A percentile compares a stretch with the other conserved stretches of the same genome.
phyloP scores from a whole-genome alignment of 2,888 invertebrate species.

The Drosophila siamana region DNA sequence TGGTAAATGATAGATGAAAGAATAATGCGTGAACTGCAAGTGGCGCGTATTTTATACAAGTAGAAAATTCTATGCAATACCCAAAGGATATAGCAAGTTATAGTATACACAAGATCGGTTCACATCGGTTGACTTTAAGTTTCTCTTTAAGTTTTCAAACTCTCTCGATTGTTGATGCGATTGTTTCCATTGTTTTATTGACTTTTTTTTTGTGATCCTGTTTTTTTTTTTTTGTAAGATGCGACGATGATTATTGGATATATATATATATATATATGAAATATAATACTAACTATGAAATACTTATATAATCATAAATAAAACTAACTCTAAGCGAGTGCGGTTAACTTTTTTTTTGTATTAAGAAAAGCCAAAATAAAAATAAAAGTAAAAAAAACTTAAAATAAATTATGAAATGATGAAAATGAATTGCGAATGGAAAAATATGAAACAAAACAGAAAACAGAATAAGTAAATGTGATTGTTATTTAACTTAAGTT shows the following conservation, averaged over 20 bases:
- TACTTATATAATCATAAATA: constrained; percentile 58
- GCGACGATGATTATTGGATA: constrained; percentile 15
- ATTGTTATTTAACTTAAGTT: constrained; percentile 84
- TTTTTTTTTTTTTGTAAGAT: constrained; percentile 18
- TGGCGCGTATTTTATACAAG: constrained; percentile 59
- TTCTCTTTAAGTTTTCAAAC: constrained; percentile 53
- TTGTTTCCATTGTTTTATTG: constrained; percentile 74
- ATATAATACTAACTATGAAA: constrained; percentile 20
- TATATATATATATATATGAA: constrained; percentile 4
- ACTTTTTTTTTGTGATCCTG: constrained; percentile 62
- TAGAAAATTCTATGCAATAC: constrained; percentile 67
- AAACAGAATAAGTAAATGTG: constrained; percentile 83
- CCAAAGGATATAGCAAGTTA: constrained; percentile 67
- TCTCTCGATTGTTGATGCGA: constrained; percentile 46
- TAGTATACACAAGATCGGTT: constrained; percentile 31
- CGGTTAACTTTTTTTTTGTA: constrained; percentile 49
- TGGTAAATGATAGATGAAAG: constrained; percentile 47
- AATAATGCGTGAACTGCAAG: constrained; percentile 66
- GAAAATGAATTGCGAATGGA: constrained; percentile 20
- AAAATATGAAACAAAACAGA: constrained; percentile 34
- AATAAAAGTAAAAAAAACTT: constrained; percentile 15
- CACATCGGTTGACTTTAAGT: constrained; percentile 46
- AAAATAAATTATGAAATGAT: constrained; percentile 30
- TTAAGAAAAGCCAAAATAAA: constrained; percentile 24
- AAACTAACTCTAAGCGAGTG: constrained; percentile 46